Percentiles rank a stretch among this genome's conserved stretches.
Conservation (phyloP, 2,888 invertebrate genomes). For the Baronia brevicornis region DNA sequence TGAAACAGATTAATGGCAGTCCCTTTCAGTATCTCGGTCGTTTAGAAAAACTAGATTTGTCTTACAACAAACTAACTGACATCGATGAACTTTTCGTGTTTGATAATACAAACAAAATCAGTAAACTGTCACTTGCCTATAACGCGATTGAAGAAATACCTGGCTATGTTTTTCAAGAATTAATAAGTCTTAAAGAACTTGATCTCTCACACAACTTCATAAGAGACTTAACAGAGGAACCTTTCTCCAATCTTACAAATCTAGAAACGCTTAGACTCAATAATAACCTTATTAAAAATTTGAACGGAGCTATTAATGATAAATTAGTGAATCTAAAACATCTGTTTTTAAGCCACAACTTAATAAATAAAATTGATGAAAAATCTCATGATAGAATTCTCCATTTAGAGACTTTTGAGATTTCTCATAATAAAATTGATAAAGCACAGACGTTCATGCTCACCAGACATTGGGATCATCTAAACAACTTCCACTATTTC, state of each 20-base stretch:
- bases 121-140: constrained; percentile 35
- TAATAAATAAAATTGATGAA: constrained; percentile 44
- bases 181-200: constrained; percentile 42
- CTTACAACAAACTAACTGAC: constrained; percentile 38
- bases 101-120: constrained; percentile 39
- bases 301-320: constrained; percentile 54
- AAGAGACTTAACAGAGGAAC: constrained; percentile 42
- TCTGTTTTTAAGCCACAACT: constrained; percentile 46
- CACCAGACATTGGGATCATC: constrained; percentile 54
- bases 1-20: constrained; percentile 31
- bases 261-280: constrained; percentile 42
- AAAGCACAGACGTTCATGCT: constrained; percentile 43
- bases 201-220: constrained; percentile 52
- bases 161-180: constrained; percentile 38
- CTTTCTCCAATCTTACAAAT: constrained; percentile 47
- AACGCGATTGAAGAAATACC: constrained; percentile 42
- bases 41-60: constrained; percentile 44
- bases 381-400: constrained; percentile 47
- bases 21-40: constrained; percentile 42
- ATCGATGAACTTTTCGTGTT: constrained; percentile 46
- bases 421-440: constrained; percentile 49
- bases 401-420: constrained; percentile 58
- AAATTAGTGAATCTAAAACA: constrained; percentile 45
- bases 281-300: constrained; percentile 48
- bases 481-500: constrained; percentile 36